Evolutionary conservation across 2,888 invertebrate species (phyloP).

Genomic region (Eledone cirrhosa): DNA sequence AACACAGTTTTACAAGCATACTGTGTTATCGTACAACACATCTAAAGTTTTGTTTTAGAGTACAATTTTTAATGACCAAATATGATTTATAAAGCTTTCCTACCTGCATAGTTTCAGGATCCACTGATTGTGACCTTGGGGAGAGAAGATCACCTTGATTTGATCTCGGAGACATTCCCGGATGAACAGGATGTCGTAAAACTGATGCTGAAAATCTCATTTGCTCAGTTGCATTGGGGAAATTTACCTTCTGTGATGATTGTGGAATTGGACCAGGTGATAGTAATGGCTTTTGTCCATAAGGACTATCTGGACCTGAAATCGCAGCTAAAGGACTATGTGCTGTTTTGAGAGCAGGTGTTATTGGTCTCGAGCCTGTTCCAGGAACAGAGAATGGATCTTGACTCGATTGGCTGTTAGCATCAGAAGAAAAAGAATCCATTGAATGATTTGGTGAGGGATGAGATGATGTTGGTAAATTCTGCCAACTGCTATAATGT

Average conservation of each 20-base stretch:
- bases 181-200: constrained; percentile 13
- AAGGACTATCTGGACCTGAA: constrained; percentile 4
- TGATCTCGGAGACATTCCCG: constrained; percentile 22
- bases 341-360: constrained; percentile 15
- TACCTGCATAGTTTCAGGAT: constrained; percentile 21
- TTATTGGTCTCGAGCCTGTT: constrained; percentile 25
- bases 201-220: constrained; percentile 19
- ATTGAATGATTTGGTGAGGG: constrained; percentile 26
- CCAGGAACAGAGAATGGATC: constrained; percentile 22
- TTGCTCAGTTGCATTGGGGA: constrained; percentile 14
- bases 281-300: constrained; percentile 9
- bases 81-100: not conserved
- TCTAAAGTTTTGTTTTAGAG: constrained; percentile 9
- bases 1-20: constrained; percentile 16
- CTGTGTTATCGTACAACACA: not conserved
- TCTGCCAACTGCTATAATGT: constrained; percentile 14
- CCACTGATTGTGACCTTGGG: constrained; percentile 5
- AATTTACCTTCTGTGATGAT: not conserved
- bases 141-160: constrained; percentile 4
- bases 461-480: constrained; percentile 17
- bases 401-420: not conserved
- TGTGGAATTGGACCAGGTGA: constrained; percentile 23
- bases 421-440: constrained; percentile 19
- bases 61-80: not conserved
- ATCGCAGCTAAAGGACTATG: constrained; percentile 1